These are phyloP conservation scores for Nothoprocta perdicaria DNA, from an alignment of 2,113 vertebrate genomes.

Conservation along the genomic window DNA sequence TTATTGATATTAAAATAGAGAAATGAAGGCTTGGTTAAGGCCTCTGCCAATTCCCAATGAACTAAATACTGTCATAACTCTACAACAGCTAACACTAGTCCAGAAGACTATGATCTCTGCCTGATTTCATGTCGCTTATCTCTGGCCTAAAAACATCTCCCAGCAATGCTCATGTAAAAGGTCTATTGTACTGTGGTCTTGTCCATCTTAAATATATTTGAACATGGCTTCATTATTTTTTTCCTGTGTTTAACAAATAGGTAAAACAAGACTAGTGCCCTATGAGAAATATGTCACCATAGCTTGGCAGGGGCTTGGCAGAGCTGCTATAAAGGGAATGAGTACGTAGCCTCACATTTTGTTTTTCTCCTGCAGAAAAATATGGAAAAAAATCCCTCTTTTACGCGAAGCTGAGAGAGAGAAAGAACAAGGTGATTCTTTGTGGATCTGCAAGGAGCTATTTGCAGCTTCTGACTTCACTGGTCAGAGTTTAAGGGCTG, in stretches of 20 bases:
- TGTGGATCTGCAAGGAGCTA: background rate
- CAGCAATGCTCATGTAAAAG: fast-evolving
- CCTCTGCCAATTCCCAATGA: background rate
- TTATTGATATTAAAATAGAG: background rate
- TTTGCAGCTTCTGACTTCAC: background rate
- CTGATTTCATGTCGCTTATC: background rate
- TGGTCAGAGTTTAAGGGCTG: background rate
- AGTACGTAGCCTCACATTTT: background rate
- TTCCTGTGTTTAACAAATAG: background rate
- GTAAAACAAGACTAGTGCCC: background rate
- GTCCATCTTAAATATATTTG: background rate
- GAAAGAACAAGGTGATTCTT: background rate
- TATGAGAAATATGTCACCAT: background rate
- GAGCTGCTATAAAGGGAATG: background rate
- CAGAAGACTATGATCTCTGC: background rate
- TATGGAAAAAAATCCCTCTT: background rate
- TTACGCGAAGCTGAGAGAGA: background rate
- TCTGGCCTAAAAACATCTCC: background rate
- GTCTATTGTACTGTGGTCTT: background rate
- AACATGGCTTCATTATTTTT: fast-evolving
- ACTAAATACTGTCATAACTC: background rate
- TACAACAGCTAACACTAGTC: background rate
- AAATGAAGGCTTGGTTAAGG: background rate
- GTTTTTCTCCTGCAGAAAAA: background rate
- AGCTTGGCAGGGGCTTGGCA: background rate